phyloP scores from a whole-genome alignment of 2,113 vertebrate genomes.

The Atrichornis clamosus region DNA sequence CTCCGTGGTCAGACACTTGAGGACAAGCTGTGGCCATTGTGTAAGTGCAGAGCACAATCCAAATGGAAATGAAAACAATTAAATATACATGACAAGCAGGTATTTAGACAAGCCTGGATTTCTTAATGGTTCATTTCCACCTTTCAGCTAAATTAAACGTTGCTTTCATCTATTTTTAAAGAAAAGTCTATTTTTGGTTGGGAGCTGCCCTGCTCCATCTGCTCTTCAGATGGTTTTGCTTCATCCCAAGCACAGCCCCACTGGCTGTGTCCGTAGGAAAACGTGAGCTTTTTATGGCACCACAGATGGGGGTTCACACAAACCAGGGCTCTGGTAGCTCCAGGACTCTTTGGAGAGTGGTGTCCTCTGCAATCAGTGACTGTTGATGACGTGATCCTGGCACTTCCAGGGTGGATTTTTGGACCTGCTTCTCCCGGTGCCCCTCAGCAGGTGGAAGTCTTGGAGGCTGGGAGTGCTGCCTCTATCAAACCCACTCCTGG shows the following conservation, averaged over 20 bases:
- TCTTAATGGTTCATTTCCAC: slow-evolving; percentile 9
- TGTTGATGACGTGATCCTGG: accelerated
- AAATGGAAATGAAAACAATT: background rate
- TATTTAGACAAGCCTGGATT: background rate
- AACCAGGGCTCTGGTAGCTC: background rate
- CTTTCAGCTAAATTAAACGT: background rate
- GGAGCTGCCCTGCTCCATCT: background rate
- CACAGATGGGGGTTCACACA: background rate
- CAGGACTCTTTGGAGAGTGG: background rate
- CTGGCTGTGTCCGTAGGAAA: background rate
- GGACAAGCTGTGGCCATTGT: background rate
- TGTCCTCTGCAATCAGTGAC: background rate
- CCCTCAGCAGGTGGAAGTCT: background rate
- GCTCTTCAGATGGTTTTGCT: background rate
- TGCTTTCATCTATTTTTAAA: slow-evolving; percentile 41
- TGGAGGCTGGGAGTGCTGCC: background rate
- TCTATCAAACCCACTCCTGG: background rate
- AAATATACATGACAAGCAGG: background rate
- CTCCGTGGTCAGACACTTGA: background rate
- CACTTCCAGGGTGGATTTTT: background rate
- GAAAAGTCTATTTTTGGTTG: background rate
- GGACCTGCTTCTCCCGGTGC: background rate
- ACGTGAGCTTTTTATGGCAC: background rate
- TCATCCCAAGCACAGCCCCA: background rate
- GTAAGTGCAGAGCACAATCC: background rate